Conservation (phyloP, 2,888 invertebrate genomes). For the Aphodius sticticus region DNA sequence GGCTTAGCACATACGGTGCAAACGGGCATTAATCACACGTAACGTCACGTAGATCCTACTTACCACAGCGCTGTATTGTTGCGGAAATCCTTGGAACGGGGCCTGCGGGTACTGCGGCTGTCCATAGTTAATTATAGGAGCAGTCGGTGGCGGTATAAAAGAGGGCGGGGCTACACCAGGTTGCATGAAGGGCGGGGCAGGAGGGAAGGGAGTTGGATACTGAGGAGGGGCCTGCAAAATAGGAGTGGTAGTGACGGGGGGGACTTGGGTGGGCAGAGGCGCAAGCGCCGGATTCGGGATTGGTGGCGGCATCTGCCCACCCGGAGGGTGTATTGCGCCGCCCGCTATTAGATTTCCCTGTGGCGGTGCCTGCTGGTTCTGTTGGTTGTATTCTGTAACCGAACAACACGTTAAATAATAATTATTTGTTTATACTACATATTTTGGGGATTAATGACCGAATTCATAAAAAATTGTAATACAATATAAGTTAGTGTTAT, state of each 20-base stretch:
- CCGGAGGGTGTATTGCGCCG: slow-evolving; percentile 35
- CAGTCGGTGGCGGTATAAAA: slow-evolving; percentile 50
- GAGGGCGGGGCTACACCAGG: slow-evolving; percentile 48
- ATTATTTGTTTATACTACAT: too few species aligned
- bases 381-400: slow-evolving; percentile 51
- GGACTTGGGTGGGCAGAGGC: slow-evolving; percentile 48
- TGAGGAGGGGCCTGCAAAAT: slow-evolving; percentile 51
- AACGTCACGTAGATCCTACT: slow-evolving; percentile 30
- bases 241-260: slow-evolving; percentile 50
- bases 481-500: too few species aligned
- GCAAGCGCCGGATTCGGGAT: slow-evolving; percentile 37
- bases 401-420: slow-evolving; percentile 28
- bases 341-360: slow-evolving; percentile 40
- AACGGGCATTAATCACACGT: too few species aligned
- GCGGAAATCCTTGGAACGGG: slow-evolving; percentile 55
- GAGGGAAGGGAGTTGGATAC: slow-evolving; percentile 53
- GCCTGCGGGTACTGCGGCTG: slow-evolving; percentile 52
- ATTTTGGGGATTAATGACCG: too few species aligned
- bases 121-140: slow-evolving; percentile 56
- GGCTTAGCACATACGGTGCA: too few species aligned
- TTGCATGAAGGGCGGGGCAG: slow-evolving; percentile 53
- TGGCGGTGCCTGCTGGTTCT: slow-evolving; percentile 43
- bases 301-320: slow-evolving; percentile 32
- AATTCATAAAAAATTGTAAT: too few species aligned
- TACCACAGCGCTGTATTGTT: slow-evolving; percentile 57